Evolutionary conservation across 92 coral and sea anemone genomes (phyloP), one percentile per base, ranked within the genome.

Genomic region (Scolanthus callimorphus): DNA sequence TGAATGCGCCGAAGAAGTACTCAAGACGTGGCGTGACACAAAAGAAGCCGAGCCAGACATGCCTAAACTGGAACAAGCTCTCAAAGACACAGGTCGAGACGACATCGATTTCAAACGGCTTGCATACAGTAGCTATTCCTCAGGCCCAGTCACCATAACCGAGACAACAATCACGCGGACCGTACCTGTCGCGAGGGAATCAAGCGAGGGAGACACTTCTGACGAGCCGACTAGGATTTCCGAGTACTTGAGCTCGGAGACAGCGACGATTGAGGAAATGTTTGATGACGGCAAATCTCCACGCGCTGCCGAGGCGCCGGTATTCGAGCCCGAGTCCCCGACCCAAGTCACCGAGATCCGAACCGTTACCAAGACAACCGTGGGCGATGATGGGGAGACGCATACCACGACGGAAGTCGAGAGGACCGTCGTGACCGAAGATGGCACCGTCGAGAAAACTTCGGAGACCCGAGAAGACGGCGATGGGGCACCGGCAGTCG

Each of bases 121-220:
- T 39, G 99, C 99, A 3, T 88, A 94, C 62, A 80, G 92, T n/a
- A 91, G 96, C 69, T 91, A 91, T 63, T 63, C 89, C 17, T 79
- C 76, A 51, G 96, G 83, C 3, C 87, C 84, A 1, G 65, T 83
- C 43, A 75, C 81, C 34, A 71, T 84, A 57, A 78, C 86, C 43
- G 85, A 91, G 55, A 83, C 86, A 11, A 75, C 69, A 15, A 66
- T 55, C 43, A 53, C 71, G 28, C 39, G 56, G 67, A 67, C 63
- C 31, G 63, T 29, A 17, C 24, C 72, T 2, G 59, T 69, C 2
- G 74, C 58, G 0, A 51, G 43, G 37, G 70, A 20, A 3, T 39
- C 55, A 28, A 13, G 37, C 4, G 31, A 27, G 43, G 70, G 53
- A 31, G 17, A 34, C 43, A 6, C 9, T 6, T 15, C 43, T 15